Evolutionary conservation across 2,888 invertebrate species (phyloP).

Genomic region (Orthosia gracilis): DNA sequence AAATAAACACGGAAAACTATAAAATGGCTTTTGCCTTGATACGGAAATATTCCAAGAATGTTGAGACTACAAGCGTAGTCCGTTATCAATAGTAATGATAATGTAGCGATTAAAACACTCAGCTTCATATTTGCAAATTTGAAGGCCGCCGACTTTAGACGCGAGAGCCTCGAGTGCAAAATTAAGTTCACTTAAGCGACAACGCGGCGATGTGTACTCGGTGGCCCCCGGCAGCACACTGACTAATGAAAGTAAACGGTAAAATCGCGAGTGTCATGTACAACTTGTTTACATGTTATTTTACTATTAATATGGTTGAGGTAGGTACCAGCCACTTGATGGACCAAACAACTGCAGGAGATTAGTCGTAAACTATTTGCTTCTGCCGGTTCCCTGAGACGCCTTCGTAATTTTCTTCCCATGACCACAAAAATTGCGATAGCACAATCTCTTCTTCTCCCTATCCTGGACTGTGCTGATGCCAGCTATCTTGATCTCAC

Average conservation of each 20-base stretch:
- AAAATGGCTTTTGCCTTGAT: slow-evolving; percentile 94
- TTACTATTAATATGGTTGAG: not conserved
- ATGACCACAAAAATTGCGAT: no score
- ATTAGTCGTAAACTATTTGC: no score
- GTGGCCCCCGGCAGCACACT: slow-evolving; percentile 42
- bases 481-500: no score
- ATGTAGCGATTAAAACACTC: slow-evolving; percentile 53
- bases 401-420: no score
- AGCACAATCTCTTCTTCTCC: no score
- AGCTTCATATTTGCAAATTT: slow-evolving; percentile 69
- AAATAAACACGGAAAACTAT: slow-evolving; percentile 92
- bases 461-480: no score
- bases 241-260: not conserved
- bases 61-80: slow-evolving; percentile 75
- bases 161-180: not conserved
- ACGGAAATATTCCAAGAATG: slow-evolving; percentile 93
- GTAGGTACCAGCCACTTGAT: no score
- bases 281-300: not conserved
- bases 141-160: no score
- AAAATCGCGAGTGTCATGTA: not conserved
- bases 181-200: not conserved
- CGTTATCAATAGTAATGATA: slow-evolving; percentile 65
- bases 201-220: slow-evolving; percentile 10
- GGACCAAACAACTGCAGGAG: no score
- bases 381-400: no score